Evolutionary conservation across 2,113 vertebrate species (phyloP), one percentile per base, ranked within the genome.

Genomic region (Poeciliopsis occidentalis): DNA sequence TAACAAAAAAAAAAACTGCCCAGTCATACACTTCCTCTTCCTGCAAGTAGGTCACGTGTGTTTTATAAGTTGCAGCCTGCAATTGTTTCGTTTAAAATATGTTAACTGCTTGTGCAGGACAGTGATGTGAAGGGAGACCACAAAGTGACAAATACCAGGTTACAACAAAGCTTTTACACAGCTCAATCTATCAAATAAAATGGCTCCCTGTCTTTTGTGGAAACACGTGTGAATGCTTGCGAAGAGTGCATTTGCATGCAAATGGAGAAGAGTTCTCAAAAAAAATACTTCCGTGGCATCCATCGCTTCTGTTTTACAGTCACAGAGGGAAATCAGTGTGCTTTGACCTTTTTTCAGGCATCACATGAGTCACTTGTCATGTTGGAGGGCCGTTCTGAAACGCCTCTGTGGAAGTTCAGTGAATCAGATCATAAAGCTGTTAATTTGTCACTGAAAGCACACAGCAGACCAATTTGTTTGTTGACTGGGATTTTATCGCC

Each of bases 341-440:
- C 66, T 74, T 61, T 77, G 67, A 79, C 74, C 72, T 84, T 76
- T 78, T 11, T 27, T 75, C 29, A 12, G 8, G 31, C 73, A 67
- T 32, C 68, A 5, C 37, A 57, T 67, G 19, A 39, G 17, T 60
- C 37, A 71, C 3, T 66, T 60, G 10, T 19, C 13, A 37, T 15
- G 67, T 29, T 47, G 60, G 64, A n/a, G 60, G 64, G 11, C 47
- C 62, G 29, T 57, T 44, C 30, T 69, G 6, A 51, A 69, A 8
- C 30, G 62, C 34, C 62, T 57, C n/a, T 69, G 12, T 13, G 31
- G 2, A 62, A 5, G 22, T 57, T 8, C n/a, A n/a, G 1, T 32
- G 44, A 47, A 17, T 47, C 13, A 19, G 44, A 57, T n/a, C 22
- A 57, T n/a, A 19, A n/a, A 57, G 51, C 24, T 57, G 24, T 57